Evolutionary conservation across 2,113 vertebrate species (phyloP).

Genomic region (Pelodiscus sinensis): DNA sequence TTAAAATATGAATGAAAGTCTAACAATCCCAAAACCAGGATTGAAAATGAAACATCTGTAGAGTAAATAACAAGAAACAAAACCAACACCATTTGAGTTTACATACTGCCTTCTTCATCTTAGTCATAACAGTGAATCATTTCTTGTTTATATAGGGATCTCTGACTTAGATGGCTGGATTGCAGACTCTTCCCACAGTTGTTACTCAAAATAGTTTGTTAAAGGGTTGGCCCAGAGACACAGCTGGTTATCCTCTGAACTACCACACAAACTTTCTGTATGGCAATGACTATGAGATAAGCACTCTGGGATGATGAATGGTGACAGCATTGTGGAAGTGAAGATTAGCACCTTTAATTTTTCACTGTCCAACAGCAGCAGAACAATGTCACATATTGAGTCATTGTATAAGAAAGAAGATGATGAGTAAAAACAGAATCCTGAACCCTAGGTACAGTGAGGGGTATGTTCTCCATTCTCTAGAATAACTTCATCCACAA

Average conservation of each 20-base stretch:
- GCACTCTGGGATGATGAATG: rapidly evolving
- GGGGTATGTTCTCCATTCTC: background rate
- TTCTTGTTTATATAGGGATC: constrained; percentile 6
- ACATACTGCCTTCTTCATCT: constrained; percentile 14
- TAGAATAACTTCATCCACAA: rapidly evolving
- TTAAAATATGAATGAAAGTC: background rate
- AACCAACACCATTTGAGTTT: background rate
- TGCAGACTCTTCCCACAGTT: background rate
- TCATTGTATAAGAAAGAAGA: rapidly evolving
- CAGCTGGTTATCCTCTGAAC: rapidly evolving
- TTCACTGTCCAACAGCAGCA: rapidly evolving
- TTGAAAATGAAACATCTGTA: background rate
- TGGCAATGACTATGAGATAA: background rate
- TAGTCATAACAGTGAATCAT: constrained; percentile 22
- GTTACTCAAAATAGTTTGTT: rapidly evolving
- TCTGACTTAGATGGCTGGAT: background rate
- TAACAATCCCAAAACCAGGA: background rate
- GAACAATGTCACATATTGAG: rapidly evolving
- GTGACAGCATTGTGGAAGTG: rapidly evolving
- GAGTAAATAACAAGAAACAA: background rate
- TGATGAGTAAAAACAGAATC: rapidly evolving
- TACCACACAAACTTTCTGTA: background rate
- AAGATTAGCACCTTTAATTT: rapidly evolving
- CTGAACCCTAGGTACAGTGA: rapidly evolving
- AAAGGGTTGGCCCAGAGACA: background rate